Base-by-base conservation (phyloP, 2,888 invertebrate genomes). In the Parapristionchus giblindavisi region DNA sequence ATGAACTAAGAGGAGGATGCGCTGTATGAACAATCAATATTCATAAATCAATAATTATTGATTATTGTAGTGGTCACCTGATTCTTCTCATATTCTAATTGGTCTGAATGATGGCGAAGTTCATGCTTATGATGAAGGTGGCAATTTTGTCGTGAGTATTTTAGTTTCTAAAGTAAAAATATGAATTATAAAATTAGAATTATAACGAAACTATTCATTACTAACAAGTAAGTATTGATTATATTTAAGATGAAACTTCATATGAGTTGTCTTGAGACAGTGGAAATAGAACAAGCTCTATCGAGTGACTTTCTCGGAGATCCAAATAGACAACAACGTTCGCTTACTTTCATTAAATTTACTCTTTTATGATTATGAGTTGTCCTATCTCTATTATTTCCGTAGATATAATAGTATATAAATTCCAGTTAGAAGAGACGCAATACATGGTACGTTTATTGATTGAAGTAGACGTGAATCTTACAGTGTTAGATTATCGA, bases 41-140 rank as follows among this genome's bases (percentile, higher is more conserved):
- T n/a, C n/a, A 54, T 54, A 14, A 17, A 43, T 43, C 17, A 43
- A 8, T 43, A 1, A 17, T 21, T 52, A 36, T 2, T 43, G n/a
- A 21, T 3, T 66, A 43, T 85, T 87, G 40, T 85, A 91, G 89
- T 99, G 98, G 98, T 96, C 97, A 17, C 96, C 97, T 0, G 96
- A 97, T 89, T 94, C 94, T 72, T 92, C 93, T 79, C 91, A 94
- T 60, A 90, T 99, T 17, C 90, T 99, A 1, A 96, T 99, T 89
- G 95, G 95, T 51, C 90, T 96, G 75, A 91, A 92, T 74, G 95
- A 92, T 89, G 96, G 97, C 1, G 95, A 97, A 89, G 92, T 98
- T 27, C 96, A 97, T 89, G 90, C 95, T 8, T 99, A 96, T 89
- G 98, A 99, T 88, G 94, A 93, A 87, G 93, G 94, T 88, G 98